Base-by-base conservation (phyloP, 2,888 invertebrate genomes). In the Dasypogon diadema region DNA sequence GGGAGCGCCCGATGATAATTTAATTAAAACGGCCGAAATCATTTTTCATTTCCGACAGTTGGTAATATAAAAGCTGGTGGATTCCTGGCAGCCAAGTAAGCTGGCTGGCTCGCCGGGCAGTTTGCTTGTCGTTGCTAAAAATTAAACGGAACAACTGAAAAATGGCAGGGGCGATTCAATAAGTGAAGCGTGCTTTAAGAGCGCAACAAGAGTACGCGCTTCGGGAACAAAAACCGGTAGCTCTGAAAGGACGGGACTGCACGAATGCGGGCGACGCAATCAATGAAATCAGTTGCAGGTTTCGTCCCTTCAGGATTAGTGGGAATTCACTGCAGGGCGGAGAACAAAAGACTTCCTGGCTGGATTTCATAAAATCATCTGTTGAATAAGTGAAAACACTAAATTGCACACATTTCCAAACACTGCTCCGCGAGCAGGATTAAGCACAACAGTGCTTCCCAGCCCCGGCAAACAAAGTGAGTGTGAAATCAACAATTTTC, bases 401-500 rank as follows among this genome's bases (percentile, higher is more conserved):
- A 42, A 34, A 60, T 63, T 51, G 51, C 60, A 48, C 34, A 16
- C 68, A n/a, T 48, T n/a, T 54, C 30, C 54, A 12, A 18, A 22
- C 10, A 2, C 8, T 14, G 6, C 30, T 22, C 22, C n/a, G n/a
- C 51, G 2, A 12, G 26, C 12, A 18, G 34, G 48, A 18, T 42
- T 42, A 46, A 10, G 26, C 2, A 21, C 48, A 14, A 54, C 46
- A 46, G 60, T 48, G 30, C 54, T 10, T 48, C 70, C 51, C 60
- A 2, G 16, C 4, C 16, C 37, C 2, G 14, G 8, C 18, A 37
- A 18, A 37, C 10, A 21, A 21, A 1, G 16, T 24, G 63, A 65
- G 75, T 73, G 77, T 75, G 73, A 77, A 75, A 77, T 77, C 72
- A 75, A 75, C 75, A 75, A 75, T 75, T 77, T 63, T 58, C 75